Evolutionary conservation across 2,113 vertebrate species (phyloP), one percentile per base, ranked within the genome.

Genomic region (Gymnocephalus cernua): DNA sequence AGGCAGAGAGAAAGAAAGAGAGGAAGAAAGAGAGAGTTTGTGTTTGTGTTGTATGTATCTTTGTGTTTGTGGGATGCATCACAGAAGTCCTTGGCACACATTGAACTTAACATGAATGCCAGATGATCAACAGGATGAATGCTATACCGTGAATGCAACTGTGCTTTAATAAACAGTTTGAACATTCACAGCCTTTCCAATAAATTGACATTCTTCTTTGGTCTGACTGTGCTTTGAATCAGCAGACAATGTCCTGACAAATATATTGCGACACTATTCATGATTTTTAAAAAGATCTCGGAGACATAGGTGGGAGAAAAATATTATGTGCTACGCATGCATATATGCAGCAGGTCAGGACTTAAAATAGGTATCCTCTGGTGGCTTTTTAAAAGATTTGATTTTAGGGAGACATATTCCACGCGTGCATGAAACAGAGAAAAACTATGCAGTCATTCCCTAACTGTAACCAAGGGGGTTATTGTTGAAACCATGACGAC

Each of bases 31-130:
- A 63, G 69, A 29, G 45, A 54, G n/a, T 66, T 62, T 64, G 56
- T 62, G 23, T 80, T 77, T 81, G 51, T 85, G 15, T 80, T 82
- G 51, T 85, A 21, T 76, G 15, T 82, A 29, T 84, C 80, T 86
- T 83, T 51, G 62, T 82, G 74, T 82, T 74, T 74, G 76, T 70
- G 62, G 47, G 71, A 69, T 62, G 67, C 81, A 77, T 91, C 78
- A 61, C 82, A 86, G 79, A 56, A 89, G 90, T 79, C 92, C 91
- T 93, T 93, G 92, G 84, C 92, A 87, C 91, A 91, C 80, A 92
- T 90, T 71, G 58, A 84, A 86, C 72, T 78, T 77, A 81, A 90
- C 80, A 82, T 66, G 58, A 84, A 86, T 74, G 74, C 73, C 45
- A 58, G 76, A 90, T 90, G 90, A 93, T 93, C 91, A 93, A 93